Percentiles rank a stretch among this genome's conserved stretches.
These are phyloP conservation scores for Xestia rhomboidea DNA, from an alignment of 2,888 invertebrate species.

Conservation along the genomic window DNA sequence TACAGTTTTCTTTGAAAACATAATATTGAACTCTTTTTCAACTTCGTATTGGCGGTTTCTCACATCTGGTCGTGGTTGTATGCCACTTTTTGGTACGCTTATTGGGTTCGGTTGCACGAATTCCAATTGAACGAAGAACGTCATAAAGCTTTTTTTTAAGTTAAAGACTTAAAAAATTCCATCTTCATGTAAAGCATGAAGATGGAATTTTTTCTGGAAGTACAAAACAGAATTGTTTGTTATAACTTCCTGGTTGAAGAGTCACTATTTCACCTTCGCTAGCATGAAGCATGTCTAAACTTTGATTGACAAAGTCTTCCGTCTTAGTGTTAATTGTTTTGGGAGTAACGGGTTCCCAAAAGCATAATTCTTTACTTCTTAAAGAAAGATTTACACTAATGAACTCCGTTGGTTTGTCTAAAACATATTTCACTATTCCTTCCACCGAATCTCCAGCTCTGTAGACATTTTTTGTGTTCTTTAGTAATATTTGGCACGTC, in stretches of 20 bases:
- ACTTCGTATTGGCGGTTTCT: neutral
- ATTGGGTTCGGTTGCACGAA: neutral
- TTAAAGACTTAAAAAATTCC: constrained; percentile 22
- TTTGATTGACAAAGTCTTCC: neutral
- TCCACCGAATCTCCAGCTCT: constrained; percentile 59
- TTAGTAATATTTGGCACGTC: constrained; percentile 62
- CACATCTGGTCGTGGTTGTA: neutral
- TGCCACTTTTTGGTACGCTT: neutral
- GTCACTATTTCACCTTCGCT: constrained; percentile 4
- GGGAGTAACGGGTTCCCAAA: constrained; percentile 19
- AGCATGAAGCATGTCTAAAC: neutral
- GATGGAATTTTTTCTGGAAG: constrained; percentile 41
- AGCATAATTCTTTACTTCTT: constrained; percentile 56
- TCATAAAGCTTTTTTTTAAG: neutral
- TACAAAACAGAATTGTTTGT: constrained; percentile 24
- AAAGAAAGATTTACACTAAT: constrained; percentile 57
- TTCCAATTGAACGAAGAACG: constrained; percentile 11
- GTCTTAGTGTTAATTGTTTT: neutral
- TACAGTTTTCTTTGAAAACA: neutral
- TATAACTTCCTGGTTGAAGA: constrained; percentile 4
- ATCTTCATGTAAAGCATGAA: too few relatives aligned
- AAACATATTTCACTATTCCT: constrained; percentile 61
- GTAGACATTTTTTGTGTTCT: constrained; percentile 44
- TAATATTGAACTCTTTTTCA: constrained; percentile 6
- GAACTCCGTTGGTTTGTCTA: constrained; percentile 62